Evolutionary conservation across 2,888 invertebrate species (phyloP), one percentile per base, ranked within the genome.

Genomic region (Palloptera scutellata): DNA sequence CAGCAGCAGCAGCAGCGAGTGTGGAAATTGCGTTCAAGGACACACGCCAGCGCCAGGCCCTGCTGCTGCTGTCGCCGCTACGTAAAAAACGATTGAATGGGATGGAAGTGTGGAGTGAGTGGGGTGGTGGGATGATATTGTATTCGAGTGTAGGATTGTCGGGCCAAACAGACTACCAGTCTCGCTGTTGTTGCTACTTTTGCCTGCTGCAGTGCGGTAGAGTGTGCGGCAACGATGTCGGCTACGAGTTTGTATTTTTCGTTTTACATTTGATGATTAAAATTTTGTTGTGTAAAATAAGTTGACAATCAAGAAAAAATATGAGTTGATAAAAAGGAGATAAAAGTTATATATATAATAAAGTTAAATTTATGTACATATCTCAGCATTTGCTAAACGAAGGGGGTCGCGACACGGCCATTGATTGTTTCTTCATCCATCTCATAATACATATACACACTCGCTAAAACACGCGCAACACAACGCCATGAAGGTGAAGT

Each of bases 21-120:
- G 76, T 76, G 74, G 74, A 77, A 77, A 77, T 76, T 77, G 72
- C 75, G 76, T 81, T 81, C 81, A 81, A 81, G 81, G 81, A 81
- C 81, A 81, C 60, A 42, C 15, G 45, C 57, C 19, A n/a, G 15
- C 51, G 4, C 15, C n/a, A 48, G 15, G 51, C 51, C 13, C n/a
- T 48, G 51, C n/a, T 30, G 30, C 6, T 30, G 30, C 30, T 6
- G 30, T 4, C 6, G 30, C 6, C 30, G 30, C 3, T 48, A 15
- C 6, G 8, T n/a, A 48, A 48, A 48, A 30, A 30, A 30, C 30
- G 30, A 30, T 30, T 30, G 30, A 30, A 30, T 30, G 30, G 30
- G 30, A 30, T 30, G 30, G 30, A 6, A 30, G 30, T 30, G 30
- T 30, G 30, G 30, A 30, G 30, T 30, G 30, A 30, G 6, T 30